phyloP scores from a whole-genome alignment of 1,140 invertebrate species.

The Camponotus pennsylvanicus region DNA sequence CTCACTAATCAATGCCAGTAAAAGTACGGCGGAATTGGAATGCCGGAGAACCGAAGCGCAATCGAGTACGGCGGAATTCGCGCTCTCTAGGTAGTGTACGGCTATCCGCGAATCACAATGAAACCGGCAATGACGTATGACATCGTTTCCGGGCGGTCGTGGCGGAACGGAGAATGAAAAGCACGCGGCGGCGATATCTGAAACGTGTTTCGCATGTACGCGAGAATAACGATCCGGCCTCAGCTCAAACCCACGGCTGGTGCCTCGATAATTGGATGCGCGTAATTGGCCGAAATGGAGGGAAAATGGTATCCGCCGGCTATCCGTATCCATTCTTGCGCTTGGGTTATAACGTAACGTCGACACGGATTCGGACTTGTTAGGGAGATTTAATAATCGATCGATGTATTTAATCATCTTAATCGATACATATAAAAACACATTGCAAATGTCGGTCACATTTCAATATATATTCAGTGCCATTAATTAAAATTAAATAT shows the following conservation, averaged over 20 bases:
- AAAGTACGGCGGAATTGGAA: slow-evolving; percentile 72
- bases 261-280: slow-evolving; percentile 76
- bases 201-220: slow-evolving; percentile 74
- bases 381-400: slow-evolving; percentile 20
- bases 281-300: slow-evolving; percentile 76
- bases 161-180: slow-evolving; percentile 69
- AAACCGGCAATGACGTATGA: slow-evolving; percentile 74
- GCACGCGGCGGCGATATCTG: slow-evolving; percentile 74
- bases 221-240: slow-evolving; percentile 69
- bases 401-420: neutral
- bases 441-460: neutral
- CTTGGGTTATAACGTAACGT: slow-evolving; percentile 33
- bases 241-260: slow-evolving; percentile 38
- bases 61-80: slow-evolving; percentile 62
- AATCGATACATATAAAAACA: neutral
- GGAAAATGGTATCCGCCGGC: slow-evolving; percentile 56
- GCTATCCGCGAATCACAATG: slow-evolving; percentile 71
- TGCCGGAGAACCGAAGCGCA: slow-evolving; percentile 54
- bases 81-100: slow-evolving; percentile 51
- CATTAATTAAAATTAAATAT: neutral
- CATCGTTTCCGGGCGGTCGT: slow-evolving; percentile 52
- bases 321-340: slow-evolving; percentile 49
- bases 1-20: slow-evolving; percentile 63
- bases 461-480: neutral
- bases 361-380: neutral